Percentiles rank a stretch among this genome's conserved stretches.
Conservation (phyloP, 1,140 invertebrate species). For the Drosophila sucinea region DNA sequence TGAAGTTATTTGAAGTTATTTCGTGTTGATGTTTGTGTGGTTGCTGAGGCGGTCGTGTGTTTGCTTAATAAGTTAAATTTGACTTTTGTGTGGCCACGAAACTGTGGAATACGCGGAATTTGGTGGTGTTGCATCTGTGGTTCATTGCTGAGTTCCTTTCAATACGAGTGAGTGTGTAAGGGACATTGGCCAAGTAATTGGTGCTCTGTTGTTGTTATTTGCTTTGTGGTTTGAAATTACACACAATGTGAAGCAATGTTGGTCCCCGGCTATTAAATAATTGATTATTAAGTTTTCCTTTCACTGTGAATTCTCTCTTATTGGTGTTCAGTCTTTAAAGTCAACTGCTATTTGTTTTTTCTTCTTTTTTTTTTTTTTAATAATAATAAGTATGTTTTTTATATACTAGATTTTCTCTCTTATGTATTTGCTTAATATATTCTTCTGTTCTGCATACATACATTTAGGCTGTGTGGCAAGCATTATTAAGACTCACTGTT, state of each 20-base stretch:
- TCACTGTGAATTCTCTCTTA: conserved; percentile 15
- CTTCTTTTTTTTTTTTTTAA: not conserved
- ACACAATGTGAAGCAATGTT: not conserved
- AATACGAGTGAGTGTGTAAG: too few relatives aligned
- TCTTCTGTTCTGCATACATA: conserved; percentile 17
- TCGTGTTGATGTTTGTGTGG: conserved; percentile 26
- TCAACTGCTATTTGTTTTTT: conserved; percentile 12
- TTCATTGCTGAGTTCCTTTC: conserved; percentile 15
- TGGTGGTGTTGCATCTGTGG: conserved; percentile 29
- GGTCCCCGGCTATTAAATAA: conserved; percentile 5
- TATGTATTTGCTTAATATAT: conserved; percentile 5
- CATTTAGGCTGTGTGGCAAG: conserved; percentile 63
- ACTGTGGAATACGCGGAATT: conserved; percentile 36
- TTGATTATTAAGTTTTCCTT: conserved; percentile 13
- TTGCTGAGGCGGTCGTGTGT: conserved; percentile 45
- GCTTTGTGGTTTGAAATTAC: conserved; percentile 29
- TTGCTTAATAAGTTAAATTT: conserved; percentile 76
- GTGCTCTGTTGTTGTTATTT: not conserved
- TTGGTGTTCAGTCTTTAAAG: conserved; percentile 24
- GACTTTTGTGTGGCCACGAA: conserved; percentile 55
- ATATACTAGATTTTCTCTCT: conserved; percentile 26
- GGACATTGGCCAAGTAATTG: not conserved
- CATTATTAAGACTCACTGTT: conserved; percentile 67
- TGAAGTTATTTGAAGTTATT: conserved; percentile 52
- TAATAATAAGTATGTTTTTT: conserved; percentile 27